A percentile compares a stretch with the other conserved stretches of the same genome.
Conservation (phyloP, 2,797 vertebrate species). For the Anableps anableps region DNA sequence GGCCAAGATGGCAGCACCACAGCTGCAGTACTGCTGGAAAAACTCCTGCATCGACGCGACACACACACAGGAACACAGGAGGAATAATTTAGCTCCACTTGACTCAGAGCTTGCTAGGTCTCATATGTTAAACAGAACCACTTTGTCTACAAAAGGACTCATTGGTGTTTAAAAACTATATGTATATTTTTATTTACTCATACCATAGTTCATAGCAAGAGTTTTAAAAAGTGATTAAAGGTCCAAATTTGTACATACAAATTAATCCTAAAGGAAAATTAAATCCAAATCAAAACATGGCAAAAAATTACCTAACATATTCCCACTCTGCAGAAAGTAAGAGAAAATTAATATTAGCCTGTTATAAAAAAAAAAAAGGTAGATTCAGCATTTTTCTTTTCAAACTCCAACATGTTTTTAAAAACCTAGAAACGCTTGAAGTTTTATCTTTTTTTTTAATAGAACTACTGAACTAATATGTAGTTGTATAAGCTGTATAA, state of each 20-base stretch:
- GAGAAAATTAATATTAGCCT: too few species aligned
- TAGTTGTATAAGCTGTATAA: too few species aligned
- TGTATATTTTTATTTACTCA: background rate
- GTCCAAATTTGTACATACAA: background rate
- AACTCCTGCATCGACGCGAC: conserved; percentile 78
- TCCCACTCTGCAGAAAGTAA: too few species aligned
- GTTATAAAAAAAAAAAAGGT: background rate
- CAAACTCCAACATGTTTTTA: background rate
- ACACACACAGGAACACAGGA: background rate
- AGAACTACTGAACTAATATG: too few species aligned
- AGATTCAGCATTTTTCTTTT: background rate
- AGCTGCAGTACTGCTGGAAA: conserved; percentile 85
- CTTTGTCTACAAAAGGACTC: too few species aligned
- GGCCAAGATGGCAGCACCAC: conserved; percentile 82
- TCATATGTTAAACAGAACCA: too few species aligned
- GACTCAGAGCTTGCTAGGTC: background rate
- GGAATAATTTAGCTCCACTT: background rate
- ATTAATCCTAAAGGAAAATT: background rate
- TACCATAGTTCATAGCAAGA: background rate
- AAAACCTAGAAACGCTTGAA: background rate
- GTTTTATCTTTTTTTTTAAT: background rate
- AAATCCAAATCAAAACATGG: background rate
- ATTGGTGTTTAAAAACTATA: background rate
- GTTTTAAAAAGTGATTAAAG: background rate
- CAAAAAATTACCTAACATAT: too few species aligned